Evolutionary conservation across 2,888 invertebrate genomes (phyloP), one percentile per base, ranked within the genome.

Genomic region (Synanthedon myopaeformis): DNA sequence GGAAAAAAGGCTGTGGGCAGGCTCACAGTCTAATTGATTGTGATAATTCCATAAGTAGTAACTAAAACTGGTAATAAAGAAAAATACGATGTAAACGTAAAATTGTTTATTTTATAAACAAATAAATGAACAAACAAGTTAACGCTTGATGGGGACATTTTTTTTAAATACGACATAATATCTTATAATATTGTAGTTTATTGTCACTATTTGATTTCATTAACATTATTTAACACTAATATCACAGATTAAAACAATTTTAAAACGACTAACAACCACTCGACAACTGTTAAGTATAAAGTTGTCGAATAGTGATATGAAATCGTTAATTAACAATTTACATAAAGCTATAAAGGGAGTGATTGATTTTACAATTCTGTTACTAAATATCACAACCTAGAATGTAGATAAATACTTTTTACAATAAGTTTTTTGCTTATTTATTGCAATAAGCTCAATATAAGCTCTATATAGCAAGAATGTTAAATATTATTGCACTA

Each of bases 21-120:
- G 8, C 28, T 35, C 35, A 35, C 35, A 35, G 35, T 35, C 35
- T 35, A 10, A 35, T 35, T 35, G 35, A 35, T 35, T 35, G 8
- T 10, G 35, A 35, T 35, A 6, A 35, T 35, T 35, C 2, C 10
- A 10, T 10, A 35, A 35, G 10, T 35, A 10, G 28, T 28, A 28
- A 35, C 8, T 35, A 35, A 10, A 35, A 10, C 35, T 35, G 35
- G 35, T 35, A 35, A 35, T 51, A 14, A 60, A 58, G 56, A 49
- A 42, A 49, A 55, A 57, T 3, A n/a, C 49, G 58, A 57, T 61
- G 58, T 64, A 60, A 61, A 62, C 67, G 59, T 54, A 66, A 68
- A 67, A 70, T 72, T 79, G 82, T 84, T 83, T 84, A 84, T 84
- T 84, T 76, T 52, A 82, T 84, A 84, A 84, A 84, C 84, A 84